These are phyloP conservation scores for Geococcyx californianus DNA, from an alignment of 2,113 vertebrate species.

Conservation along the genomic window DNA sequence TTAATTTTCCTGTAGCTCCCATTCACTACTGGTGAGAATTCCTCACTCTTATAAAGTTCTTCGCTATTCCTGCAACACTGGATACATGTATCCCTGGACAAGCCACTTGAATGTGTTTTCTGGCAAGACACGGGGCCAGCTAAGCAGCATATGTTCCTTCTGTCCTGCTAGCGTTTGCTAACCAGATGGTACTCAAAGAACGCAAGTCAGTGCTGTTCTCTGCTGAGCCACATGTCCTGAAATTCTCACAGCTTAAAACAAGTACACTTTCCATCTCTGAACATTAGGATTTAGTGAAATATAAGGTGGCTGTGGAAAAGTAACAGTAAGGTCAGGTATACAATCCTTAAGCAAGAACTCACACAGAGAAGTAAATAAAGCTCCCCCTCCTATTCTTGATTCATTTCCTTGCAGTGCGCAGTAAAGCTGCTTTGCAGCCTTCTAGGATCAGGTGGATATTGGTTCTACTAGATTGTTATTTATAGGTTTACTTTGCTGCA, in stretches of 20 bases:
- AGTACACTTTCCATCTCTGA: not conserved
- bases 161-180: not conserved
- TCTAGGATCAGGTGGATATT: not conserved
- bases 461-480: not conserved
- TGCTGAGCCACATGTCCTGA: not conserved
- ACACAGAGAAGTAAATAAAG: not conserved
- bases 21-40: not conserved
- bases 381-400: not conserved
- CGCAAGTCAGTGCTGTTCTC: not conserved
- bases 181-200: constrained; percentile 39
- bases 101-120: not conserved
- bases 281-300: not conserved
- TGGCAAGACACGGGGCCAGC: not conserved
- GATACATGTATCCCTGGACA: not conserved
- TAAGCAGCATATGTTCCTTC: constrained; percentile 7
- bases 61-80: not conserved
- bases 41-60: not conserved
- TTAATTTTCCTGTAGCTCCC: not conserved
- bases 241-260: not conserved
- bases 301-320: not conserved
- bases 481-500: not conserved
- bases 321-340: not conserved
- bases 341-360: not conserved
- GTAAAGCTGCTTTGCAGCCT: not conserved
- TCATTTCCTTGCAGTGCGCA: not conserved